Evolutionary conservation across 2,888 invertebrate genomes (phyloP).

Genomic region (Brachyopa scutellaris): DNA sequence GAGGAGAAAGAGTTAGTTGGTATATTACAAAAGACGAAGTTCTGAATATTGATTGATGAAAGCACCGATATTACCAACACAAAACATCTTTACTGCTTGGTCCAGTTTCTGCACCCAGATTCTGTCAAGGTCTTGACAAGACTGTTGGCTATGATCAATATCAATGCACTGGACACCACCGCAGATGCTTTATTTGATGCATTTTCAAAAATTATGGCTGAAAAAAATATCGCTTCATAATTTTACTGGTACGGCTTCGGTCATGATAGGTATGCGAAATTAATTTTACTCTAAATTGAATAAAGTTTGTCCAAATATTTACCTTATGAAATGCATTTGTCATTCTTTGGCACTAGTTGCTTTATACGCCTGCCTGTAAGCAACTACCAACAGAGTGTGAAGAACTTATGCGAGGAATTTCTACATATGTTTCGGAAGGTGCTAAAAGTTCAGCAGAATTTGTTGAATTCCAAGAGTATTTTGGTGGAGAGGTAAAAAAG

Average conservation of each 20-base stretch:
- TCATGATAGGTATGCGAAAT: not conserved
- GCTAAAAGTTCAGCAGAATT: constrained; percentile 17
- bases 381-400: too few species aligned
- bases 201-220: too few species aligned
- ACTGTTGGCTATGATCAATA: constrained; percentile 4
- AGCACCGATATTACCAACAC: too few species aligned
- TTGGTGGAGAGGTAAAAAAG: too few species aligned
- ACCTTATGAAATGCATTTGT: constrained; percentile 13
- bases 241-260: constrained; percentile 7
- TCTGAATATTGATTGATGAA: too few species aligned
- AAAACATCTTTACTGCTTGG: too few species aligned
- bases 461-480: too few species aligned
- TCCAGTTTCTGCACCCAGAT: too few species aligned
- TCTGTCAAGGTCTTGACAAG: constrained; percentile 6
- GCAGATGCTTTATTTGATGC: too few species aligned
- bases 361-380: constrained; percentile 26
- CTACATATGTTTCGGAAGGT: constrained; percentile 1
- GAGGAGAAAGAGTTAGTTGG: too few species aligned
- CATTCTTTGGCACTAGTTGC: constrained; percentile 20
- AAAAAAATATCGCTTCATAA: not conserved
- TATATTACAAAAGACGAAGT: too few species aligned
- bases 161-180: constrained; percentile 10
- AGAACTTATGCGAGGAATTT: not conserved
- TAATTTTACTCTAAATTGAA: constrained; percentile 6
- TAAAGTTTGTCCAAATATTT: too few species aligned